These are phyloP conservation scores for Pavo muticus DNA, from an alignment of 2,113 vertebrate genomes.

Conservation along the genomic window DNA sequence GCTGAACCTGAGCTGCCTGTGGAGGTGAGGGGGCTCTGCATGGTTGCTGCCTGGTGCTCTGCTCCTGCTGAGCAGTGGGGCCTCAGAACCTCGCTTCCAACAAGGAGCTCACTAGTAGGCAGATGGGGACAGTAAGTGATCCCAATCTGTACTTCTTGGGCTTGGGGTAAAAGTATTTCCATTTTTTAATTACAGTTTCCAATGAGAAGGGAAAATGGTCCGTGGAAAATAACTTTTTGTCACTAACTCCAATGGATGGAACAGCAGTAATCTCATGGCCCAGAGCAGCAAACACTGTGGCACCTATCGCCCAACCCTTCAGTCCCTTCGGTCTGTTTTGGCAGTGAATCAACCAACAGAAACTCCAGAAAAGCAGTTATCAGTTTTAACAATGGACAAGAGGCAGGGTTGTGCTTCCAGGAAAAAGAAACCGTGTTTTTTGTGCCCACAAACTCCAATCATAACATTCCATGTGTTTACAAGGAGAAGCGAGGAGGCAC, in stretches of 20 bases:
- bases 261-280: not conserved
- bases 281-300: not conserved
- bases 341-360: not conserved
- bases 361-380: not conserved
- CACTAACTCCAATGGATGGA: not conserved
- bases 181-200: not conserved
- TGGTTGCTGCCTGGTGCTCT: not conserved
- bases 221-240: not conserved
- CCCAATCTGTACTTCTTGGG: not conserved
- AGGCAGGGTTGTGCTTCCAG: not conserved
- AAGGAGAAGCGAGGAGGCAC: not conserved
- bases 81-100: rapidly evolving
- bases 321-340: rapidly evolving
- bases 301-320: not conserved
- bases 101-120: not conserved
- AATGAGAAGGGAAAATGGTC: not conserved
- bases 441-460: not conserved
- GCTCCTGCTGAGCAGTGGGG: rapidly evolving
- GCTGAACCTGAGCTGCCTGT: not conserved
- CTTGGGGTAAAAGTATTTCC: not conserved
- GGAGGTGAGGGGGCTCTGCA: not conserved
- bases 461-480: not conserved
- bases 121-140: not conserved
- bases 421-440: not conserved
- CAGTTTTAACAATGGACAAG: not conserved